These are phyloP conservation scores for Diadema setosum DNA, from an alignment of 35 echinoderm and acorn worm genomes.

Conservation along the genomic window DNA sequence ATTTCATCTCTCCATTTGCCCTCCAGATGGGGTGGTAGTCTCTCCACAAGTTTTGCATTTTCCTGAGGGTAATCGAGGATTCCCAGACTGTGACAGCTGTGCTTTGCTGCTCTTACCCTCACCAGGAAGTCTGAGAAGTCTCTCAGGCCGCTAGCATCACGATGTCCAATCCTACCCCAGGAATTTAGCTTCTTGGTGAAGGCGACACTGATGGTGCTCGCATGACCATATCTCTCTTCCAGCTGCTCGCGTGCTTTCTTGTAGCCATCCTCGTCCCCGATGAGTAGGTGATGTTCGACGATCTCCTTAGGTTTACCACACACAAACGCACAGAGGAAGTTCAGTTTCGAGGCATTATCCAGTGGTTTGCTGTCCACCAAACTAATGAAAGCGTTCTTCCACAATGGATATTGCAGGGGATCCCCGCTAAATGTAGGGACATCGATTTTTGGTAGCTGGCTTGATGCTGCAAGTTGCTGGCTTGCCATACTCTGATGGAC, in stretches of 20 bases:
- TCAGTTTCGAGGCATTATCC: background rate
- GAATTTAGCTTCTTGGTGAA: background rate
- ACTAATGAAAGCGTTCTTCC: background rate
- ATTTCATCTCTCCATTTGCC: conserved; percentile 16
- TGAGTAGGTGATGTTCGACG: conserved; percentile 18
- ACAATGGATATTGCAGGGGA: background rate
- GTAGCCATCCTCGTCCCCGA: no score
- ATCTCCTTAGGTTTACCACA: background rate
- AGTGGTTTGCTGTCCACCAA: background rate
- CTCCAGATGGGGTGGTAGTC: conserved; percentile 13
- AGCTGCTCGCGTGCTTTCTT: background rate
- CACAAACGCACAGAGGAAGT: background rate
- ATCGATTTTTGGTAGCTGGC: background rate
- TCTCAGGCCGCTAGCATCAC: background rate
- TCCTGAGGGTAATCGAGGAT: conserved; percentile 19
- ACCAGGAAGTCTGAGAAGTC: conserved; percentile 21
- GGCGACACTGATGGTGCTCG: background rate
- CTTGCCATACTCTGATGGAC: background rate
- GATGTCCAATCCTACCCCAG: no score
- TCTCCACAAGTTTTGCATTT: conserved; percentile 20
- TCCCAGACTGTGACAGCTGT: background rate
- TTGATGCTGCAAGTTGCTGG: background rate
- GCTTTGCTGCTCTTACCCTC: background rate
- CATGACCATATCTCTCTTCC: conserved; percentile 15
- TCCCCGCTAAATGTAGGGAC: background rate